Percentiles rank a stretch among this genome's conserved stretches.
These are phyloP conservation scores for Ptychadena robeensis DNA, from an alignment of 2,797 vertebrate species.

Conservation along the genomic window DNA sequence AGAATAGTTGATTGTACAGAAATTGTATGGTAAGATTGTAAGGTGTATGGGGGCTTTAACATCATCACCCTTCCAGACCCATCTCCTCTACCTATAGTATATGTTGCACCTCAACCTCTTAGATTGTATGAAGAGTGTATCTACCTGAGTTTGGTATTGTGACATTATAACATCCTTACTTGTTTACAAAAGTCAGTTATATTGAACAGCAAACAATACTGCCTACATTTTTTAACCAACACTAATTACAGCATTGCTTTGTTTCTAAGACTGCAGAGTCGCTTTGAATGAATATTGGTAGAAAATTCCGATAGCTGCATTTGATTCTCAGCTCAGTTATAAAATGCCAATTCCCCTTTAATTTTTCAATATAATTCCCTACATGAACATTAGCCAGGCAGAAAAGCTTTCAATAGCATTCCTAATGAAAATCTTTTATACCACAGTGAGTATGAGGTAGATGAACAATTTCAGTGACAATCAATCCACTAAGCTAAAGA, in stretches of 20 bases:
- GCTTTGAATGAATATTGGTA: neutral
- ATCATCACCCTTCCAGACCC: too few species aligned
- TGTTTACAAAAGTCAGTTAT: too few species aligned
- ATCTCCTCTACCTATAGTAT: too few species aligned
- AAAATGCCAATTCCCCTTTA: slow-evolving; percentile 30
- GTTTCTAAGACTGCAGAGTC: neutral
- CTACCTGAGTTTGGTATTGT: too few species aligned
- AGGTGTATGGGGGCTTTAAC: too few species aligned
- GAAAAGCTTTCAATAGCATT: slow-evolving; percentile 46
- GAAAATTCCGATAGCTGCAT: neutral
- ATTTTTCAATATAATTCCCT: slow-evolving; percentile 52
- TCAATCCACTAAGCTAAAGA: slow-evolving; percentile 51
- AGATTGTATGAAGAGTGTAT: too few species aligned
- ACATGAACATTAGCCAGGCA: slow-evolving; percentile 59
- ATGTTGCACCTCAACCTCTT: too few species aligned
- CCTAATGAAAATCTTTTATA: slow-evolving; percentile 50
- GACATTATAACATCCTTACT: too few species aligned
- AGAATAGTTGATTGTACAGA: too few species aligned
- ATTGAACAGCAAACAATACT: too few species aligned
- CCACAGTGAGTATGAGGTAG: slow-evolving; percentile 51
- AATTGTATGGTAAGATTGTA: too few species aligned
- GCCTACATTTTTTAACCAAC: neutral
- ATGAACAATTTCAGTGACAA: slow-evolving; percentile 58
- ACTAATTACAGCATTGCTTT: neutral
- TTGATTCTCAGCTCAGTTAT: neutral